phyloP scores from a whole-genome alignment of 2,113 vertebrate genomes.

The Ceuthmochares aereus region DNA sequence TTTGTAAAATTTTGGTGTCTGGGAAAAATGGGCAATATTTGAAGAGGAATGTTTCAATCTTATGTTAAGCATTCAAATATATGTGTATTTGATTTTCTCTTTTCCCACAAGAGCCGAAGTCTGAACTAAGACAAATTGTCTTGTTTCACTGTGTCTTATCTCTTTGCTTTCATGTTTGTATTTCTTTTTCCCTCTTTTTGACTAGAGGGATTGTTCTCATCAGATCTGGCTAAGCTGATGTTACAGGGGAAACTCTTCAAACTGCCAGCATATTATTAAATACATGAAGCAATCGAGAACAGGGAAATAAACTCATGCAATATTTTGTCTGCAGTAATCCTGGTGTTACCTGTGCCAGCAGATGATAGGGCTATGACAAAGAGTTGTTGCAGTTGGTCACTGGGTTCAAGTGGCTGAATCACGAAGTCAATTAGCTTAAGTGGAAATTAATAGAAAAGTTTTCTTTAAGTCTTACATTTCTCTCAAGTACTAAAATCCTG shows the following conservation, averaged over 20 bases:
- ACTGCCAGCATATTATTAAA: background rate
- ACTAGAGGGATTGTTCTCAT: background rate
- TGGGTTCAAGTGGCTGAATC: background rate
- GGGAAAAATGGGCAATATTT: background rate
- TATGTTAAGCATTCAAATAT: background rate
- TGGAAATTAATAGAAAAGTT: background rate
- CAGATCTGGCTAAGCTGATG: background rate
- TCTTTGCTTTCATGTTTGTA: background rate
- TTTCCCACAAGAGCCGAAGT: background rate
- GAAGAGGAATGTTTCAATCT: background rate
- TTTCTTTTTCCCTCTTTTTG: background rate
- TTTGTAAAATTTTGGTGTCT: background rate
- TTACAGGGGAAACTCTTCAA: background rate
- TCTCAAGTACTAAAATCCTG: background rate
- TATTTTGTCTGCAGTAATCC: background rate
- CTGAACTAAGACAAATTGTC: background rate
- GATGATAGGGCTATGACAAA: background rate
- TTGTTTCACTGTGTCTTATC: background rate
- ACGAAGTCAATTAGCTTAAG: background rate
- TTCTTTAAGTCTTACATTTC: background rate
- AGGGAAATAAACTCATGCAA: background rate
- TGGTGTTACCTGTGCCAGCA: background rate
- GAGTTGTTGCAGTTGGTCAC: background rate
- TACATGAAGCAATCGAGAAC: background rate
- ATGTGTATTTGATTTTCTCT: too few relatives aligned